Conservation (phyloP, 2,797 vertebrate genomes). For the Tapera naevia region DNA sequence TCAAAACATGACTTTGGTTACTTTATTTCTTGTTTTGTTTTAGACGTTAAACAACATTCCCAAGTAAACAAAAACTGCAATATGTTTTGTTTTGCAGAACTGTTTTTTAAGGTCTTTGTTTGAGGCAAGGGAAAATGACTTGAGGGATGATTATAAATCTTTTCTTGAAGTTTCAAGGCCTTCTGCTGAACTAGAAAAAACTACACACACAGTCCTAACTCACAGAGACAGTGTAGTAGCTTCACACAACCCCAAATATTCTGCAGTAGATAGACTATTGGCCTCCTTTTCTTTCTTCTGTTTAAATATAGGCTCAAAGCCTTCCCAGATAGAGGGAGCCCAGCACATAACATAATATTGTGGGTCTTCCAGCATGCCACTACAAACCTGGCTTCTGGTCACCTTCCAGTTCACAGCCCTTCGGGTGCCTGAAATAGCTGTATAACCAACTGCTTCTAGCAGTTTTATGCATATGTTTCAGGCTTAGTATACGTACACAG, state of each 20-base stretch:
- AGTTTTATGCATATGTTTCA: neutral
- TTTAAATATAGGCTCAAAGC: neutral
- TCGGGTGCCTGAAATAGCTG: neutral
- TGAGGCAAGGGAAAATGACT: neutral
- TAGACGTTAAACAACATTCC: neutral
- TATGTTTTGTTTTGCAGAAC: neutral
- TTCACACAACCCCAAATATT: neutral
- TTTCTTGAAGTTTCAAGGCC: neutral
- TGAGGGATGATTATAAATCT: neutral
- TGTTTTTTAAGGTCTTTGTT: neutral
- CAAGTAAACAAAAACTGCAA: neutral
- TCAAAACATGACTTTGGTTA: neutral
- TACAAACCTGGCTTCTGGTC: neutral
- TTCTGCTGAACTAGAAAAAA: neutral
- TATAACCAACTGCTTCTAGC: neutral
- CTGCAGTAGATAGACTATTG: accelerated
- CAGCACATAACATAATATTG: neutral
- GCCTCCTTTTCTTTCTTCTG: neutral
- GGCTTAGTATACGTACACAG: neutral
- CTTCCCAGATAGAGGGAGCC: neutral
- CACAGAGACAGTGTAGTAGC: neutral
- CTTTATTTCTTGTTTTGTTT: neutral
- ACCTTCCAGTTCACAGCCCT: neutral
- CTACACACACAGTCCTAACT: neutral
- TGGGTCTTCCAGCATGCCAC: neutral